These are phyloP conservation scores for Steinernema carpocapsae DNA, from an alignment of 2,888 invertebrate species.

Conservation along the genomic window DNA sequence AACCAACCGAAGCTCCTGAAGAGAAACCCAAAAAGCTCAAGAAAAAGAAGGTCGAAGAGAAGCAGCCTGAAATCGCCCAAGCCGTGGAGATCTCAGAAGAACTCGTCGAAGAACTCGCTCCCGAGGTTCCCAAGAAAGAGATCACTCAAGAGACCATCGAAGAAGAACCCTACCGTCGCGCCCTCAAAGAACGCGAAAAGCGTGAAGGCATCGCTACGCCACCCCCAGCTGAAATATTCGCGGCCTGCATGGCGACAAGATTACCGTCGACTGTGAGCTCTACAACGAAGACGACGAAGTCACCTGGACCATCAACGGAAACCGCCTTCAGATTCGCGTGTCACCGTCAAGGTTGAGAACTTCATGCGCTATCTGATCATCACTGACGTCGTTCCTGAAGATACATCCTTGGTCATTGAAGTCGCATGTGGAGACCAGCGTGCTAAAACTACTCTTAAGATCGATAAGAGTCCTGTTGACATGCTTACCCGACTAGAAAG, in stretches of 20 bases:
- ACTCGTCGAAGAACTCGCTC: constrained; percentile 2
- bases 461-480: constrained; percentile 64
- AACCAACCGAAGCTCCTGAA: not conserved
- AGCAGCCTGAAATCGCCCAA: constrained; percentile 18
- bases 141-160: constrained; percentile 26
- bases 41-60: too few relatives aligned
- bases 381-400: constrained; percentile 55
- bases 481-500: constrained; percentile 57
- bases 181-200: constrained; percentile 45
- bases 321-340: constrained; percentile 53
- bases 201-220: constrained; percentile 60
- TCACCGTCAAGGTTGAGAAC: constrained; percentile 80
- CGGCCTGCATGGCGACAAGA: constrained; percentile 62
- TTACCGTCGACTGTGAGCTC: constrained; percentile 62
- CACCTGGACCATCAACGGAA: constrained; percentile 51
- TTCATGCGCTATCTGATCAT: constrained; percentile 78
- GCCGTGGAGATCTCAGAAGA: constrained; percentile 31
- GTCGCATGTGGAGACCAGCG: constrained; percentile 46
- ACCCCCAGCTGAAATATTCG: constrained; percentile 51
- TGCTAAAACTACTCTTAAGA: constrained; percentile 49
- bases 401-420: constrained; percentile 54
- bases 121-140: not conserved
- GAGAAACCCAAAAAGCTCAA: constrained; percentile 13
- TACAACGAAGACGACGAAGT: constrained; percentile 62
- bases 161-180: not conserved